Base-by-base conservation (phyloP, 2,113 vertebrate genomes). In the Tamias sibiricus region DNA sequence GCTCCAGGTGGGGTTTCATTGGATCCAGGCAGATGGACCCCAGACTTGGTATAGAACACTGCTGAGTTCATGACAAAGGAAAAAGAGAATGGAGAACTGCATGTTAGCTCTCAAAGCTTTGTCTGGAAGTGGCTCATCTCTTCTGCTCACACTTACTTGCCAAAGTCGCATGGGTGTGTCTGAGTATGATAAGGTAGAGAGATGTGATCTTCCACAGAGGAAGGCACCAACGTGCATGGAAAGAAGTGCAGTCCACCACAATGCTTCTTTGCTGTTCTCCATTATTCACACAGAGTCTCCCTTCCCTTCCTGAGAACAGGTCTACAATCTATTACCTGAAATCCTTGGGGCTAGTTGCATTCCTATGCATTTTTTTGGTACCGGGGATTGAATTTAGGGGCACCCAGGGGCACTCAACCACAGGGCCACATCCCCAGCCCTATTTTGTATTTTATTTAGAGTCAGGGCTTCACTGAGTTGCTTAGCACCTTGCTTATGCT, bases 121-220 rank as follows among this genome's bases (percentile, higher is more conserved):
- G 71, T 76, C 72, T 92, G 28, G n/a, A 84, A 49, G 26, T 44
- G 37, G 59, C 35, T 94, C 22, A 1, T 71, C 57, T 87, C 42
- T 94, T 91, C 76, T 89, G 59, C 30, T 93, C 81, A 44, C 52
- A 76, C 87, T 64, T 62, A 44, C 71, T 92, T 85, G 83, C 44
- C 94, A 88, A 81, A 93, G 44, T 28, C 26, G 2, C 0, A 3
- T 32, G 66, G 2, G 35, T 42, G 1, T 95, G 4, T 35, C 59
- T 5, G 52, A 35, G 28, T 26, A 77, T 54, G 47, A 3, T 16
- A 59, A 57, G 13, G 30, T 13, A 24, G 44, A 85, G 24, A 69
- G 0, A 1, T 11, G 10, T 44, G 9, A 10, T 76, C 59, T 93
- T 79, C 42, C 44, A 28, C 8, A 4, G 10, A 11, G 12, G 69